phyloP scores from a whole-genome alignment of 1,140 invertebrate species.

The Pygmarrhopalites habei region DNA sequence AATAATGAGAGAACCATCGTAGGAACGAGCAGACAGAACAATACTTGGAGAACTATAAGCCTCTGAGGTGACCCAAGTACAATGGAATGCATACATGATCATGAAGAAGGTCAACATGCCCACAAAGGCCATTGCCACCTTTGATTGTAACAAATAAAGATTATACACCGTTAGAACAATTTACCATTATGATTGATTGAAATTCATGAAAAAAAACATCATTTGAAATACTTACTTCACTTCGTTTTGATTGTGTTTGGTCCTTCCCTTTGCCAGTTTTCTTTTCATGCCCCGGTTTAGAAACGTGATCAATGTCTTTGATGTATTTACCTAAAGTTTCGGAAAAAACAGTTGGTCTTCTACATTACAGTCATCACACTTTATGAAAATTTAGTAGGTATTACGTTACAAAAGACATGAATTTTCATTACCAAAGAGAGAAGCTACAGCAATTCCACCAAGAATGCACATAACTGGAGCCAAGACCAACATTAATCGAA shows the following conservation, averaged over 20 bases:
- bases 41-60: constrained; percentile 97
- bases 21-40: constrained; percentile 86
- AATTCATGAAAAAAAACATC: no score
- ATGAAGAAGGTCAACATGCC: constrained; percentile 75
- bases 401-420: no score
- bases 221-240: constrained; percentile 18
- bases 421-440: no score
- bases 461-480: constrained; percentile 97
- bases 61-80: constrained; percentile 99
- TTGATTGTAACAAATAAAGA: constrained; percentile 41
- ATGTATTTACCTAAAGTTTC: constrained; percentile 89
- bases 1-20: constrained; percentile 89
- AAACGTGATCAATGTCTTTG: constrained; percentile 62
- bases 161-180: constrained; percentile 22
- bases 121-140: constrained; percentile 81
- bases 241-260: constrained; percentile 20
- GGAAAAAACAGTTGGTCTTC: no score
- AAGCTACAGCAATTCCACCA: constrained; percentile 86
- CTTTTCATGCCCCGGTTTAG: constrained; percentile 44
- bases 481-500: constrained; percentile 93
- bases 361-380: no score
- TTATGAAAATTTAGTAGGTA: no score
- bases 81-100: constrained; percentile 89
- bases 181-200: not conserved
- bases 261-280: constrained; percentile 42